phyloP scores from a whole-genome alignment of 2,797 vertebrate species.

The Poeciliopsis paucimaculata region DNA sequence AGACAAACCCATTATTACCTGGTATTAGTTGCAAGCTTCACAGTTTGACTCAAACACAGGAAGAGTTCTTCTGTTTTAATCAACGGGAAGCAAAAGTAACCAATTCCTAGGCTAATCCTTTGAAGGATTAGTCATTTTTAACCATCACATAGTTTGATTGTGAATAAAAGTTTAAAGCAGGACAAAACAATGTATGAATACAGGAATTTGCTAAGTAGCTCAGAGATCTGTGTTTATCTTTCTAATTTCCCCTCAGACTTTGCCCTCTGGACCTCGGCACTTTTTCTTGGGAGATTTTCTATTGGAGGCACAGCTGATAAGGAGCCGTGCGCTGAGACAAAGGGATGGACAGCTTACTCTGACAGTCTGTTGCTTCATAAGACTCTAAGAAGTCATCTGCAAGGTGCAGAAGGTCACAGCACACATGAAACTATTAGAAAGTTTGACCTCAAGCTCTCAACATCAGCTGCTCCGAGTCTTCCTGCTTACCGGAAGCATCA shows the following conservation, averaged over 20 bases:
- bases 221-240: constrained; percentile 16
- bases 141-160: neutral
- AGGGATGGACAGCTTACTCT: constrained; percentile 25
- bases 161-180: neutral
- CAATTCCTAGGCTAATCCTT: neutral
- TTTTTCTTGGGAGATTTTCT: constrained; percentile 64
- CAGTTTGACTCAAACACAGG: neutral
- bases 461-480: neutral
- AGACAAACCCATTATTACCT: constrained; percentile 12
- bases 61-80: neutral
- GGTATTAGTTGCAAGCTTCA: constrained; percentile 9
- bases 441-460: constrained; percentile 4
- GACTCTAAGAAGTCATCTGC: constrained; percentile 24
- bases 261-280: constrained; percentile 61
- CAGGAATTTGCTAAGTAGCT: neutral
- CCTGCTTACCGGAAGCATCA: neutral
- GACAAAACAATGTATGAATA: neutral
- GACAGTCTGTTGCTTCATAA: constrained; percentile 42
- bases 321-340: constrained; percentile 49
- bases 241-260: constrained; percentile 67
- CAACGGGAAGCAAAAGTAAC: neutral
- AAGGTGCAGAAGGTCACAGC: constrained; percentile 24
- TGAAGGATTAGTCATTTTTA: neutral
- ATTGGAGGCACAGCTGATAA: constrained; percentile 65
- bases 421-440: constrained; percentile 2